A percentile compares a stretch with the other conserved stretches of the same genome.
Evolutionary conservation across 2,797 vertebrate species (phyloP).

Genomic region (Glyptemys insculpta): DNA sequence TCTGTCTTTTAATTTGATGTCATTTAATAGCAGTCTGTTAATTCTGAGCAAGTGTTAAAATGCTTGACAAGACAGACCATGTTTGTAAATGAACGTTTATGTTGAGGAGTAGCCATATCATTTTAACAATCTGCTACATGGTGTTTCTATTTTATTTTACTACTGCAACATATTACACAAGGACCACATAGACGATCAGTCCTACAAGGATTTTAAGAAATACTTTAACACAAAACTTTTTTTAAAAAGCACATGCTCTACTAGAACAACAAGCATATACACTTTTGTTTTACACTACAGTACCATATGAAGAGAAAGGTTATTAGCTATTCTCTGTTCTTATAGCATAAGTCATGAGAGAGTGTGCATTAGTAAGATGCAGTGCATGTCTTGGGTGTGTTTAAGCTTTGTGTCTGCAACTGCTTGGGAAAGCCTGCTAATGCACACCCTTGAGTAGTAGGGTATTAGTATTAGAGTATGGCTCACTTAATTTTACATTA

Average conservation of each 20-base stretch:
- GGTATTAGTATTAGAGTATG: background rate
- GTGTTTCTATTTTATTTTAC: slow-evolving; percentile 2
- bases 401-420: background rate
- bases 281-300: background rate
- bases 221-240: background rate
- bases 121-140: background rate
- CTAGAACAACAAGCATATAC: background rate
- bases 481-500: slow-evolving; percentile 30
- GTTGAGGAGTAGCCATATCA: background rate
- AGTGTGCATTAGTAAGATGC: background rate
- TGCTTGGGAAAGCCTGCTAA: slow-evolving; percentile 40
- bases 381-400: background rate
- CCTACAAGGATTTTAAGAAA: background rate
- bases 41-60: background rate
- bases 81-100: background rate
- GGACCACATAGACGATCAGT: background rate
- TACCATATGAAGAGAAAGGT: background rate
- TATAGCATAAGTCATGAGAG: background rate
- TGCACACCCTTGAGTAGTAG: background rate
- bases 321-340: background rate
- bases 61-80: background rate
- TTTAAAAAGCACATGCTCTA: background rate
- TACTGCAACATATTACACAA: background rate
- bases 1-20: slow-evolving; percentile 29
- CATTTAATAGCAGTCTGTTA: background rate